Percentiles rank a stretch among this genome's conserved stretches.
These are phyloP conservation scores for Oreochromis grahami DNA, from an alignment of 2,797 vertebrate genomes.

Conservation along the genomic window DNA sequence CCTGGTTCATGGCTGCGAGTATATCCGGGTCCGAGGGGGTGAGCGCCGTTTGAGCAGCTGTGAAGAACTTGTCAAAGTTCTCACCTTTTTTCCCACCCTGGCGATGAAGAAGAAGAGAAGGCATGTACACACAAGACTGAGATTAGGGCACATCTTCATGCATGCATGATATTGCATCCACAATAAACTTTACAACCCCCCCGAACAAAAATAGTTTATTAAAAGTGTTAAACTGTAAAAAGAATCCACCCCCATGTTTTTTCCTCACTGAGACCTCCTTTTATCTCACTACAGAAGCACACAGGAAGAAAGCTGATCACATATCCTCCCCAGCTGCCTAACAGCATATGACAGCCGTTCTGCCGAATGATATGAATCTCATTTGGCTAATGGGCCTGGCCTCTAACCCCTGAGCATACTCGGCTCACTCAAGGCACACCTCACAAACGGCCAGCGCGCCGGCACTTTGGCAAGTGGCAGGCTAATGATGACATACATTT, in stretches of 20 bases:
- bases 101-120: conserved; percentile 10
- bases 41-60: conserved; percentile 80
- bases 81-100: conserved; percentile 88
- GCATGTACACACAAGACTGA: not conserved
- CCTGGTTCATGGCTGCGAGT: conserved; percentile 86
- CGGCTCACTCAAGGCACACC: conserved; percentile 4
- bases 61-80: conserved; percentile 94
- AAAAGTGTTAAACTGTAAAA: not conserved
- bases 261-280: conserved; percentile 2
- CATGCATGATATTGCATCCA: not conserved
- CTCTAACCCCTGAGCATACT: conserved; percentile 51
- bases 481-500: conserved; percentile 64
- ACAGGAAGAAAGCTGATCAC: conserved; percentile 19
- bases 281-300: conserved; percentile 3
- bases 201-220: not conserved
- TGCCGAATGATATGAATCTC: conserved; percentile 52
- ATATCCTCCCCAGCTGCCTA: conserved; percentile 21
- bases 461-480: conserved; percentile 1
- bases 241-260: not conserved
- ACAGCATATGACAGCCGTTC: conserved; percentile 21
- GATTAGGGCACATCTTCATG: not conserved
- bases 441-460: conserved; percentile 1
- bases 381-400: conserved; percentile 65
- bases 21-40: conserved; percentile 89
- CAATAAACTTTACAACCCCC: not conserved